Conservation (phyloP, 2,797 vertebrate genomes). For the Pyrocephalus nanus region DNA sequence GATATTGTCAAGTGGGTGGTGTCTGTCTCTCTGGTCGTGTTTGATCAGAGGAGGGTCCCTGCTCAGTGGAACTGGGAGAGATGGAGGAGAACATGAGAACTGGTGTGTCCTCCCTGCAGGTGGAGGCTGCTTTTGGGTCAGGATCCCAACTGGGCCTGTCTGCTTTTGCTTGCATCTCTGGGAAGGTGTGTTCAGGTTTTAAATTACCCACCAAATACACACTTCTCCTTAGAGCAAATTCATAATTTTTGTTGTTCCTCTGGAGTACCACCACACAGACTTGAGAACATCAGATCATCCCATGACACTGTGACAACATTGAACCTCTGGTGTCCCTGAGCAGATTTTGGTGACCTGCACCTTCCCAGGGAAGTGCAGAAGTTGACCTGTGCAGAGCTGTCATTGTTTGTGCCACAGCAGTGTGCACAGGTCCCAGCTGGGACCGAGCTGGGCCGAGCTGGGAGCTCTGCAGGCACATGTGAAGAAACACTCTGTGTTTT, state of each 20-base stretch:
- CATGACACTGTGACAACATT: background rate
- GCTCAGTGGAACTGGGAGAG: slow-evolving; percentile 7
- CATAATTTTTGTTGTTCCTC: background rate
- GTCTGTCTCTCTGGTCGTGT: slow-evolving; percentile 36
- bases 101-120: background rate
- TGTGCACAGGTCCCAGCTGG: background rate
- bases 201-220: background rate
- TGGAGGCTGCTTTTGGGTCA: background rate
- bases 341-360: background rate
- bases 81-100: background rate
- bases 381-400: slow-evolving; percentile 34
- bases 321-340: background rate
- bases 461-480: background rate
- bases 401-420: background rate
- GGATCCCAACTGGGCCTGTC: background rate
- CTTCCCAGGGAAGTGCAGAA: background rate
- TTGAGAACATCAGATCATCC: background rate
- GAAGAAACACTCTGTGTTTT: slow-evolving; percentile 14
- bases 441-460: background rate
- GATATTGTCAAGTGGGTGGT: background rate
- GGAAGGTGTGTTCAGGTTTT: background rate
- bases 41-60: slow-evolving; percentile 20
- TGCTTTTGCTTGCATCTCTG: background rate
- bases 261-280: background rate
- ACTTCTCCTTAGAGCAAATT: background rate